These are phyloP conservation scores for Lepidocyrtoides sp. DNA, from an alignment of 2,888 invertebrate genomes.

Conservation along the genomic window DNA sequence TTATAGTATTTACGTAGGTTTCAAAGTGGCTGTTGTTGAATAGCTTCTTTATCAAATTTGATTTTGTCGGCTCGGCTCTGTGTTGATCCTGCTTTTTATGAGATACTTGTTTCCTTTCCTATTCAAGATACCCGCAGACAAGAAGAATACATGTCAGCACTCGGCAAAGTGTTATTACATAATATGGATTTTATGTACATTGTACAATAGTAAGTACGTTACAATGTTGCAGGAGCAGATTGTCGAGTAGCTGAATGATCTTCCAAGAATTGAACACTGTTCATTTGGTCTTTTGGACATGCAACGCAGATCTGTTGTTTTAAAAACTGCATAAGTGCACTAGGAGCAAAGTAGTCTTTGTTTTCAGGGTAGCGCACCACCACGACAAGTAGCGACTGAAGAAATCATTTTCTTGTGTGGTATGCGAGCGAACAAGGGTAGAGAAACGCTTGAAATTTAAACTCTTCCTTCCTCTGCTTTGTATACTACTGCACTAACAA, in stretches of 20 bases:
- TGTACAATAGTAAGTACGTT: background rate
- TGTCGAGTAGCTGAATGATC: constrained; percentile 15
- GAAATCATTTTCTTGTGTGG: no score
- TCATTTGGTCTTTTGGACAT: background rate
- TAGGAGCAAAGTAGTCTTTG: background rate
- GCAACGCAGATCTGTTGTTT: constrained; percentile 10
- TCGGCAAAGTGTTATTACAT: background rate
- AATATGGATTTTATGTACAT: constrained; percentile 9
- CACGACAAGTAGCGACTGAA: background rate
- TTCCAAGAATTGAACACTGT: background rate
- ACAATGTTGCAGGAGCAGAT: constrained; percentile 32
- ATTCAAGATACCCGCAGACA: background rate
- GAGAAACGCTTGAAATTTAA: constrained; percentile 14
- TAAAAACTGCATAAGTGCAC: background rate
- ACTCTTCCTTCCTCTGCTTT: background rate
- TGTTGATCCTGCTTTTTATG: constrained; percentile 12
- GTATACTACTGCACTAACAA: background rate
- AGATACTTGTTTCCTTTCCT: background rate
- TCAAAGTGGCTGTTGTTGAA: constrained; percentile 6
- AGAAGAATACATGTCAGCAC: constrained; percentile 10
- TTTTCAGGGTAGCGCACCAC: constrained; percentile 8
- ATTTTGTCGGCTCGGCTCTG: background rate
- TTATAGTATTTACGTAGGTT: background rate
- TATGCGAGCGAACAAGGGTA: background rate
- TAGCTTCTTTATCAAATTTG: background rate